phyloP scores from a whole-genome alignment of 2,888 invertebrate species.

The Anarsia innoxiella region DNA sequence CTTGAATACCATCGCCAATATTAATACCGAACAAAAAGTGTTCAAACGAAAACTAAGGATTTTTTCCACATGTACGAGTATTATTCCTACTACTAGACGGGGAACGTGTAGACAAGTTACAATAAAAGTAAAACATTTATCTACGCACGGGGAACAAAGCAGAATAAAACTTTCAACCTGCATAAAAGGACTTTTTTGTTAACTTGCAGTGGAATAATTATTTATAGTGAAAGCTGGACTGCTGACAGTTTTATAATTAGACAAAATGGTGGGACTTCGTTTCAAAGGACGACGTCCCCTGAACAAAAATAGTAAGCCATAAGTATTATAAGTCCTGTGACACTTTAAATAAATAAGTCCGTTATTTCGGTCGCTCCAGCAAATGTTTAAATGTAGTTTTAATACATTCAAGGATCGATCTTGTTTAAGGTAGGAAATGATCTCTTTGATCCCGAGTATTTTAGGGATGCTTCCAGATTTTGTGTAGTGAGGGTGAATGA shows the following conservation, averaged over 20 bases:
- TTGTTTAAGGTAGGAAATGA: constrained; percentile 7
- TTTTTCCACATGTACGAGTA: too few species aligned
- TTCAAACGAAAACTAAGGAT: too few species aligned
- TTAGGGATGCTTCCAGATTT: constrained; percentile 1
- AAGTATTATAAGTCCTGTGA: constrained; percentile 53
- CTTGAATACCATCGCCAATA: too few species aligned
- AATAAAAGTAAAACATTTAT: too few species aligned
- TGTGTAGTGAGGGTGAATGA: constrained; percentile 8
- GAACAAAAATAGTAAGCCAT: constrained; percentile 40
- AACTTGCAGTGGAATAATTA: too few species aligned
- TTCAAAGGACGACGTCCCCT: constrained; percentile 5
- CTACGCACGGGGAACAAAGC: too few species aligned
- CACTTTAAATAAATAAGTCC: constrained; percentile 62
- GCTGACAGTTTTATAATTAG: constrained; percentile 6
- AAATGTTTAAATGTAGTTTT: constrained; percentile 36
- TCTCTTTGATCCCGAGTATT: constrained; percentile 8
- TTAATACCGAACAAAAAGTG: too few species aligned
- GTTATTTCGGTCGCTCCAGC: constrained; percentile 54
- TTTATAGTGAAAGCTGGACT: too few species aligned
- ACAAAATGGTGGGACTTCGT: constrained; percentile 1
- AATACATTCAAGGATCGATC: constrained; percentile 28
- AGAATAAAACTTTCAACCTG: too few species aligned
- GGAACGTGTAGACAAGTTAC: too few species aligned
- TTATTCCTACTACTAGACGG: too few species aligned
- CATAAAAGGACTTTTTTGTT: too few species aligned